A percentile compares a stretch with the other conserved stretches of the same genome.
phyloP scores from a whole-genome alignment of 2,888 invertebrate species.

The Steinernema scapterisci region DNA sequence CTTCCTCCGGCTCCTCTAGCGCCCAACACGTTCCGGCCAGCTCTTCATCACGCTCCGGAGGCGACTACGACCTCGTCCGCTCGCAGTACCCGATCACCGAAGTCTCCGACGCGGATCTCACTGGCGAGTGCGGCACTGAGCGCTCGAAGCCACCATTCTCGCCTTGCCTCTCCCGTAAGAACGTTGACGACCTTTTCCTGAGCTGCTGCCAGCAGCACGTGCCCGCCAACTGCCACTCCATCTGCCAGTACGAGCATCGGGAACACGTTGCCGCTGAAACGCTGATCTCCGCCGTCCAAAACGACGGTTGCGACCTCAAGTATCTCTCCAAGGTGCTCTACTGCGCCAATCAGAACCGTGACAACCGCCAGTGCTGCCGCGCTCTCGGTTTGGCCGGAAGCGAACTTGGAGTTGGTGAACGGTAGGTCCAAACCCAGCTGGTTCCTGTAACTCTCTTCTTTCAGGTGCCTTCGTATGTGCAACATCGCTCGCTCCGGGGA shows the following conservation, averaged over 20 bases:
- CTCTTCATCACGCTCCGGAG: constrained; percentile 40
- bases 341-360: constrained; percentile 65
- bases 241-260: constrained; percentile 65
- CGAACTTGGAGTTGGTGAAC: constrained; percentile 60
- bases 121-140: constrained; percentile 62
- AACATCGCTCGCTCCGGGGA: constrained; percentile 56
- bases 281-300: constrained; percentile 57
- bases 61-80: constrained; percentile 55
- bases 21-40: not conserved
- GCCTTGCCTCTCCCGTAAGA: constrained; percentile 59
- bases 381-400: constrained; percentile 57
- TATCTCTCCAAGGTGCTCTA: constrained; percentile 58
- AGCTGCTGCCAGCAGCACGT: constrained; percentile 63
- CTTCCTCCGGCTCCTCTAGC: not conserved
- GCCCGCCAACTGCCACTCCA: constrained; percentile 60
- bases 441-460: not conserved
- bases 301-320: constrained; percentile 52
- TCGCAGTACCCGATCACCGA: constrained; percentile 60
- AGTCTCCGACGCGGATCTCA: constrained; percentile 58
- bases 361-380: constrained; percentile 64
- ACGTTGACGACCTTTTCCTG: constrained; percentile 63
- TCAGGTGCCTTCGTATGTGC: constrained; percentile 63
- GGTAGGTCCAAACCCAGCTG: constrained; percentile 36
- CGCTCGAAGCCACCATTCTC: constrained; percentile 58
- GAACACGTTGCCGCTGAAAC: constrained; percentile 63